Conservation (phyloP, 2,888 invertebrate genomes). For the Ectemnius continuus region DNA sequence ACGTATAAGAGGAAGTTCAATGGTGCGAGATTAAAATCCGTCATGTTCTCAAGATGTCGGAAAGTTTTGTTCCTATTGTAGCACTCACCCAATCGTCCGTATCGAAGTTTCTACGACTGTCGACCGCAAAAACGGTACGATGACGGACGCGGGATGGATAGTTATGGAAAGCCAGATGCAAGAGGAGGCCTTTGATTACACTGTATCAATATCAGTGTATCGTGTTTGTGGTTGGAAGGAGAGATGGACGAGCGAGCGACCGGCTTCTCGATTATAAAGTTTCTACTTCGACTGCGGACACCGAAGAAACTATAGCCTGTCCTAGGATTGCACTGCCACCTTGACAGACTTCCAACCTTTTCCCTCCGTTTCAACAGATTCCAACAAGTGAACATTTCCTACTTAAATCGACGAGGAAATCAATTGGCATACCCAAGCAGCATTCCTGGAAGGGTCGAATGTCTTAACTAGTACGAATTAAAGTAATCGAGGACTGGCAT, state of each 20-base stretch:
- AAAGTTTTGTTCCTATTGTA: too few species aligned
- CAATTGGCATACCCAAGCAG: neutral
- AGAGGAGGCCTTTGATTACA: constrained; percentile 8
- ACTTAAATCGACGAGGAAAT: too few species aligned
- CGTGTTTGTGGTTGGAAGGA: constrained; percentile 1
- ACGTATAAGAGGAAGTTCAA: too few species aligned
- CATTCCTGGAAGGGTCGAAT: constrained; percentile 41
- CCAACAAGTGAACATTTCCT: too few species aligned
- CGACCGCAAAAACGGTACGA: constrained; percentile 4
- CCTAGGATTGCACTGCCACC: constrained; percentile 4
- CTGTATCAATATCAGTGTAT: constrained; percentile 2
- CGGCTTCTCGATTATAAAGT: constrained; percentile 9
- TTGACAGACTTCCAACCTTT: neutral
- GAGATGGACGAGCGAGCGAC: neutral
- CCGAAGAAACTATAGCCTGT: constrained; percentile 2
- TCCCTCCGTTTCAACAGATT: too few species aligned
- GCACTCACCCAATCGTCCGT: too few species aligned
- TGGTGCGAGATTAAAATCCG: too few species aligned
- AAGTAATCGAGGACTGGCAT: constrained; percentile 40
- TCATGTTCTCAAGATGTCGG: too few species aligned
- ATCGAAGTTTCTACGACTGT: neutral
- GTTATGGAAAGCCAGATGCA: constrained; percentile 4
- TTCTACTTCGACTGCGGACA: neutral
- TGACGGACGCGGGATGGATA: constrained; percentile 2
- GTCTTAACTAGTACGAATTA: constrained; percentile 28